Percentiles rank a stretch among this genome's conserved stretches.
Conservation (phyloP, 1,140 invertebrate species). For the Zaprionus taronus region DNA sequence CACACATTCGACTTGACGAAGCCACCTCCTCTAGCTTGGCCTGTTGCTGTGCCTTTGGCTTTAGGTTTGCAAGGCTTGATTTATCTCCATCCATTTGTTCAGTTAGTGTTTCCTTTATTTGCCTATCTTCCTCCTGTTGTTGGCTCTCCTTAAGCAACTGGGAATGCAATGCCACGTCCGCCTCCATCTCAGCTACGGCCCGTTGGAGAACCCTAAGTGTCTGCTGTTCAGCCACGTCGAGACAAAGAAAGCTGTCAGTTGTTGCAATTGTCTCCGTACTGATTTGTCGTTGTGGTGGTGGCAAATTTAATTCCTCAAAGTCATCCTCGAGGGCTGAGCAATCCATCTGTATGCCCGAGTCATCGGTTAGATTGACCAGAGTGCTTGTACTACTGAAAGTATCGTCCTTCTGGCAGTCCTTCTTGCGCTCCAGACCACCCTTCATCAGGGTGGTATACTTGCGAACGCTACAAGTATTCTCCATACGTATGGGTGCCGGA, state of each 20-base stretch:
- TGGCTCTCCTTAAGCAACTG: constrained; percentile 17
- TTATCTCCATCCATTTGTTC: not conserved
- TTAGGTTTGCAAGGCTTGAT: not conserved
- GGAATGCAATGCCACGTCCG: constrained; percentile 43
- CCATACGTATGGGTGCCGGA: constrained; percentile 42
- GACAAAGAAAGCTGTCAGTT: constrained; percentile 15
- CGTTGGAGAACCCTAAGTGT: constrained; percentile 61
- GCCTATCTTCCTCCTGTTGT: not conserved
- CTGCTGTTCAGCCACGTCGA: constrained; percentile 44
- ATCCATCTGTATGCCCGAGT: constrained; percentile 57
- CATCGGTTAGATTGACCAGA: constrained; percentile 37
- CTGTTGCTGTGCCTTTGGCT: not conserved
- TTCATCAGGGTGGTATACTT: constrained; percentile 41
- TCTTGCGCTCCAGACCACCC: not conserved
- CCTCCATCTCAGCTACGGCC: constrained; percentile 72
- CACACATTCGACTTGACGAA: not conserved
- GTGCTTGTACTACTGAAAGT: constrained; percentile 33
- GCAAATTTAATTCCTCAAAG: not conserved
- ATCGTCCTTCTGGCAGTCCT: constrained; percentile 3
- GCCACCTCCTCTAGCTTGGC: not conserved
- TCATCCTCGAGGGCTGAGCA: constrained; percentile 17
- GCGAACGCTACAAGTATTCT: constrained; percentile 32
- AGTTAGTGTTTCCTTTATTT: not conserved
- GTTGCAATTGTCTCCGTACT: constrained; percentile 19
- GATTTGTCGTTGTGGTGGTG: not conserved